Conservation (phyloP, 2,797 vertebrate genomes). For the Enteromius unitaeniatus region DNA sequence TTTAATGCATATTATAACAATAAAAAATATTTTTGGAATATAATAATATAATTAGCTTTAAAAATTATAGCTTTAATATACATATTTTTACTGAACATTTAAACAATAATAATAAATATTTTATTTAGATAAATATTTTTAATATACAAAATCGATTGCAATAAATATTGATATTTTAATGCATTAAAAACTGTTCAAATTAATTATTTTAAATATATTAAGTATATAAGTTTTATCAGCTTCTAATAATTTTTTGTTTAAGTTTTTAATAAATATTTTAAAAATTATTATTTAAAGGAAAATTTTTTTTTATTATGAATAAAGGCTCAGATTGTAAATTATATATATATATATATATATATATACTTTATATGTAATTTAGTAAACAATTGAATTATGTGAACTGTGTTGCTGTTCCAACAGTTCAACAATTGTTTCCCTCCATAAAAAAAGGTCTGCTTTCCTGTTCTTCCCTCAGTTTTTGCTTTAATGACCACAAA, state of each 20-base stretch:
- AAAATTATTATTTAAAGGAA: too few relatives aligned
- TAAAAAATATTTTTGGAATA: too few relatives aligned
- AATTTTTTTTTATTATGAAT: not conserved
- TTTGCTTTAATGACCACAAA: slow-evolving; percentile 53
- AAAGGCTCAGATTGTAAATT: not conserved
- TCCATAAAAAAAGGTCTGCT: not conserved
- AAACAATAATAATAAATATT: not conserved
- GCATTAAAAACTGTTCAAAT: not conserved
- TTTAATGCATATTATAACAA: too few relatives aligned
- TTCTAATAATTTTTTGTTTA: too few relatives aligned
- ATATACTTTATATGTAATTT: not conserved
- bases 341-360: not conserved
- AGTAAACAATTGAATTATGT: not conserved
- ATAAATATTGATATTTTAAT: not conserved
- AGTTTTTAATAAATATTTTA: too few relatives aligned
- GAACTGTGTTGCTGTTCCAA: not conserved
- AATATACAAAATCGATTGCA: not conserved
- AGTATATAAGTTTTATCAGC: not conserved
- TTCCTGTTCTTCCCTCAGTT: slow-evolving; percentile 18
- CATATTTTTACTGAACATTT: not conserved
- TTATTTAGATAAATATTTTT: not conserved
- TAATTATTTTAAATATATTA: not conserved
- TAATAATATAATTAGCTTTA: too few relatives aligned
- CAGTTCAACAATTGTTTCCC: not conserved
- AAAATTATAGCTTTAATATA: too few relatives aligned